Conservation (phyloP, 2,113 vertebrate genomes). For the Paraplagusia blochii region DNA sequence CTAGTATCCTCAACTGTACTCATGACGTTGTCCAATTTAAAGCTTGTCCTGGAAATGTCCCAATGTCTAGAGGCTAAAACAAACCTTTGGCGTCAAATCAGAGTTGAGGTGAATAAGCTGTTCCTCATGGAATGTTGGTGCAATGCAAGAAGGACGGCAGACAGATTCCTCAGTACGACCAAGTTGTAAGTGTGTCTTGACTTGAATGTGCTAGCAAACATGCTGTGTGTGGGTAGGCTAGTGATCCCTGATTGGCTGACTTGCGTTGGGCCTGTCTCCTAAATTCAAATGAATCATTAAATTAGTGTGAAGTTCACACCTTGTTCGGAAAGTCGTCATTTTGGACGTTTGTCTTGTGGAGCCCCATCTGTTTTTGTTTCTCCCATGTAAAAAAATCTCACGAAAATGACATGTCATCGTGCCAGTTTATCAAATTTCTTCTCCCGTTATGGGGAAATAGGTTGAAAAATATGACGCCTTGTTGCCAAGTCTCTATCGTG, state of each 20-base stretch:
- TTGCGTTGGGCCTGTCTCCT: background rate
- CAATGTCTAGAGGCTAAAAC: too few relatives aligned
- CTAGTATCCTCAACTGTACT: too few relatives aligned
- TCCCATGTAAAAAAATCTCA: background rate
- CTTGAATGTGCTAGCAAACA: too few relatives aligned
- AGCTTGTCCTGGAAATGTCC: too few relatives aligned
- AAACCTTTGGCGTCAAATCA: too few relatives aligned
- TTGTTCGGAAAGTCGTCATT: slow-evolving; percentile 3
- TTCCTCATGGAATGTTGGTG: too few relatives aligned
- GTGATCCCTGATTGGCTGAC: slow-evolving; percentile 7
- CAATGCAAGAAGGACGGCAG: too few relatives aligned
- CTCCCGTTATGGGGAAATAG: slow-evolving; percentile 42
- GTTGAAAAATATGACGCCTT: slow-evolving; percentile 26
- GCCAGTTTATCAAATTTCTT: slow-evolving; percentile 26
- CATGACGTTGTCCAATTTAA: too few relatives aligned
- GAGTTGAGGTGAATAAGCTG: too few relatives aligned
- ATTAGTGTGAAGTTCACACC: slow-evolving; percentile 8
- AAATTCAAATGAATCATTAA: slow-evolving; percentile 12
- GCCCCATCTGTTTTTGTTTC: slow-evolving; percentile 23
- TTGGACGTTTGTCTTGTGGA: slow-evolving; percentile 19
- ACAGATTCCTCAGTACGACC: too few relatives aligned
- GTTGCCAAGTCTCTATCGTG: slow-evolving; percentile 59
- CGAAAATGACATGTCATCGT: slow-evolving; percentile 36
- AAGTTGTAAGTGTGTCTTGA: too few relatives aligned
- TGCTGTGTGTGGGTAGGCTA: too few relatives aligned